Evolutionary conservation across 1,140 invertebrate species (phyloP), one percentile per base, ranked within the genome.

Genomic region (Vanessa tameamea): DNA sequence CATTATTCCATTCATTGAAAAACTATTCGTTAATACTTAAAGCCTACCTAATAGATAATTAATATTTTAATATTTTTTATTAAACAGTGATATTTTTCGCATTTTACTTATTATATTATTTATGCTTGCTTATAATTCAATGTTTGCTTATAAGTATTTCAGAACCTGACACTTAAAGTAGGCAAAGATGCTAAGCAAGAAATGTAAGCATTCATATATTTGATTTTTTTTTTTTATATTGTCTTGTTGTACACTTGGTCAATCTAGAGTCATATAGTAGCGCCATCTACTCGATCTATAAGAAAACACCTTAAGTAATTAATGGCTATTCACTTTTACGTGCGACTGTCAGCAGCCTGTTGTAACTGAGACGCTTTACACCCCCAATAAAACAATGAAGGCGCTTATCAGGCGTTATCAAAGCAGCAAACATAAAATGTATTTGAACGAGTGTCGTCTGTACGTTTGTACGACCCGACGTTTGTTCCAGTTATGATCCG

Each of bases 361-460:
- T 81, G 79, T 78, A 80, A 79, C 76, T 64, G 78, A 78, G 75
- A 69, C 82, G 79, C 75, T 89, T 92, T 90, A 92, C 84, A 85
- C 78, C 87, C 82, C 82, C 88, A 89, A 92, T 92, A 92, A 92
- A 92, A 92, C 90, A 90, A 92, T 92, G 85, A 88, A 84, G 81
- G 72, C 83, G 76, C 82, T 92, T 92, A 92, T 92, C 90, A 89
- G 72, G 63, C 78, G 81, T 87, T 89, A 89, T 90, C 88, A 90
- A 88, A 88, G 72, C 83, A 85, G 86, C 89, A 92, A 92, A 90
- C 87, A 92, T 86, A 78, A 83, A 88, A 84, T 88, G 83, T 91
- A 90, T 91, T 90, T 91, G 88, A 84, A 88, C 87, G 79, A 77
- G 83, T 87, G 76, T 82, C 82, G 84, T 81, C 73, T 84, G 80